Evolutionary conservation across 2,113 vertebrate genomes (phyloP).

Genomic region (Campylomormyrus tamandua): DNA sequence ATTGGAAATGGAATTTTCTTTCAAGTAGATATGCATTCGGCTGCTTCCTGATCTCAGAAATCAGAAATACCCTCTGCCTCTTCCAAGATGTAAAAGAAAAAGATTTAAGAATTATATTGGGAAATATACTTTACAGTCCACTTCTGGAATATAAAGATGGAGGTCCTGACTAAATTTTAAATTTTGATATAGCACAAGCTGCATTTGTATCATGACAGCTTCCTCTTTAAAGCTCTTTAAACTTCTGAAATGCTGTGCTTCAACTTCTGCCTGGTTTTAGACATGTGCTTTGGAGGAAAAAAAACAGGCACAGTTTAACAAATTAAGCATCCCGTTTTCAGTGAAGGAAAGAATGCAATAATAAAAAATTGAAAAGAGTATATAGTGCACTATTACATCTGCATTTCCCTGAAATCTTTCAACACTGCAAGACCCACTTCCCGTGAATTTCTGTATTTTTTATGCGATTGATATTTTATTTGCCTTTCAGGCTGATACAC

Average conservation of each 20-base stretch:
- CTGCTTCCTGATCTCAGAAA: background rate
- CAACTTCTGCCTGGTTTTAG: background rate
- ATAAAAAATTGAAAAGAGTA: background rate
- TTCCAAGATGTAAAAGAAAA: background rate
- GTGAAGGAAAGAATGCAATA: background rate
- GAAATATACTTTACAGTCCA: background rate
- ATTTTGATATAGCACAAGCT: background rate
- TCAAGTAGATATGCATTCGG: background rate
- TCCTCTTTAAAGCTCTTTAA: background rate
- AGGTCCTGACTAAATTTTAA: background rate
- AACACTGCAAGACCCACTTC: background rate
- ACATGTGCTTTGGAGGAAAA: background rate
- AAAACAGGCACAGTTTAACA: background rate
- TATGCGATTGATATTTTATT: background rate
- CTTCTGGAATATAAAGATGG: background rate
- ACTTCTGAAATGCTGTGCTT: background rate
- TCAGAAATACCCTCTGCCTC: background rate
- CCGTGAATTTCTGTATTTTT: background rate
- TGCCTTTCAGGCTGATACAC: background rate
- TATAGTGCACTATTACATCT: background rate
- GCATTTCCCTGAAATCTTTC: background rate
- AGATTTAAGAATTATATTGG: background rate
- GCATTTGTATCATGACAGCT: background rate
- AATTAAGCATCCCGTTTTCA: background rate
- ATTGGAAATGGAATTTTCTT: background rate